These are phyloP conservation scores for Albula glossodonta DNA, from an alignment of 2,113 vertebrate species.

Conservation along the genomic window DNA sequence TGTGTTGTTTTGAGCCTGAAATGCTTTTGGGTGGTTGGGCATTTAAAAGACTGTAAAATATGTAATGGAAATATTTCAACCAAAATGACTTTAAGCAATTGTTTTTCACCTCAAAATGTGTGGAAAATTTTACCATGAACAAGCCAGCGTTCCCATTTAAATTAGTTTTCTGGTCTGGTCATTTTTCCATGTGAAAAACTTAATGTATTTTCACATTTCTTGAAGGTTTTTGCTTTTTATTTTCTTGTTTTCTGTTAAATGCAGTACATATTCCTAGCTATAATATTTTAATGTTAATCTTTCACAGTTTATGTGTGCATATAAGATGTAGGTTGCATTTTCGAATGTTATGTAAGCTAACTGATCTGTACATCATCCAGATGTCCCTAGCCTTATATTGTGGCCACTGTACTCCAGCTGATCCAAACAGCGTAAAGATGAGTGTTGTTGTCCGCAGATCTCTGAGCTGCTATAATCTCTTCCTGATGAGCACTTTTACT, in stretches of 20 bases:
- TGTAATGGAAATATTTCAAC: constrained; percentile 20
- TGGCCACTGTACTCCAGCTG: not conserved
- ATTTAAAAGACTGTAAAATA: constrained; percentile 20
- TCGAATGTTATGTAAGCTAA: not conserved
- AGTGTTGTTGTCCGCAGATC: not conserved
- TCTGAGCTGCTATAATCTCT: not conserved
- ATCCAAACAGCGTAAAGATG: not conserved
- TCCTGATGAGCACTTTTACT: not conserved
- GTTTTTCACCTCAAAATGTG: not conserved
- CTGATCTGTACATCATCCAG: not conserved
- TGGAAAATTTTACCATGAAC: constrained; percentile 26
- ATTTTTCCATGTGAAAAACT: not conserved
- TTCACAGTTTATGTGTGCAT: not conserved
- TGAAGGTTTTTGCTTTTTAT: not conserved
- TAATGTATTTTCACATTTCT: not conserved
- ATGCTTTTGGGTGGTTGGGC: not conserved
- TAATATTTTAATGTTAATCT: not conserved
- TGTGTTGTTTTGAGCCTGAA: constrained; percentile 3
- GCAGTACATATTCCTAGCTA: not conserved
- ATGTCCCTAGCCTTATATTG: not conserved
- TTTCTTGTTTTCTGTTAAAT: not conserved
- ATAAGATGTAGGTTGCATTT: not conserved
- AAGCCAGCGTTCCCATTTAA: not conserved
- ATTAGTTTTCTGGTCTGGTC: not conserved
- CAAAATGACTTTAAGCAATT: constrained; percentile 13